phyloP scores from a whole-genome alignment of 2,113 vertebrate species.

The Trematocara macrostoma region DNA sequence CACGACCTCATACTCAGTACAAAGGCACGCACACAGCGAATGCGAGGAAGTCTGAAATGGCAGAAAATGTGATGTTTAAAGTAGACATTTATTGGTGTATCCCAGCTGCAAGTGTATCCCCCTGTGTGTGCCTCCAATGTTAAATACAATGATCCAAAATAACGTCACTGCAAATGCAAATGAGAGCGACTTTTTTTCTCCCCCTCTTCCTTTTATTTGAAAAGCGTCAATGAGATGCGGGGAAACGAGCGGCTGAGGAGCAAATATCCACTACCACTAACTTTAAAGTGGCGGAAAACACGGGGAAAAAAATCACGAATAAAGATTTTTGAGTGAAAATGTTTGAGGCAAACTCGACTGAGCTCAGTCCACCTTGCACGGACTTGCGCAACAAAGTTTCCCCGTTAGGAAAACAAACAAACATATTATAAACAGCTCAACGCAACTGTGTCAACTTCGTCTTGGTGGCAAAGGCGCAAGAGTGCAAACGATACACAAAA shows the following conservation, averaged over 20 bases:
- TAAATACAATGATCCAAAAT: neutral
- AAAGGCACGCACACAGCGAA: neutral
- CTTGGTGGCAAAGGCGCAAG: neutral
- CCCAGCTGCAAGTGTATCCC: neutral
- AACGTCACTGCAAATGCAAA: neutral
- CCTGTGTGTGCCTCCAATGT: neutral
- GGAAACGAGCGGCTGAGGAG: neutral
- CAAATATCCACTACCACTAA: neutral
- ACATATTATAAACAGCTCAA: neutral
- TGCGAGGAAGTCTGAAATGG: neutral
- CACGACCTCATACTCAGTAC: neutral
- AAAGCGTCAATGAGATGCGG: neutral
- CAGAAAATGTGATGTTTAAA: neutral
- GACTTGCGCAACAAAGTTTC: conserved; percentile 60
- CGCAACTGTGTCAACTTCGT: neutral
- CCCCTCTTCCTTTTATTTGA: neutral
- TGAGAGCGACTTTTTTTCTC: neutral
- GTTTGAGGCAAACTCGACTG: neutral
- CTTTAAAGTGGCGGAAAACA: neutral
- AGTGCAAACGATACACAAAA: neutral
- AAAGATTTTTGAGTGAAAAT: neutral
- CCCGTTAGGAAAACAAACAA: conserved; percentile 3
- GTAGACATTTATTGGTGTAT: neutral
- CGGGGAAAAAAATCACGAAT: neutral
- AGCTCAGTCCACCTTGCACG: conserved; percentile 33